A percentile compares a stretch with the other conserved stretches of the same genome.
Evolutionary conservation across 2,888 invertebrate genomes (phyloP).

Genomic region (Euphydryas editha): DNA sequence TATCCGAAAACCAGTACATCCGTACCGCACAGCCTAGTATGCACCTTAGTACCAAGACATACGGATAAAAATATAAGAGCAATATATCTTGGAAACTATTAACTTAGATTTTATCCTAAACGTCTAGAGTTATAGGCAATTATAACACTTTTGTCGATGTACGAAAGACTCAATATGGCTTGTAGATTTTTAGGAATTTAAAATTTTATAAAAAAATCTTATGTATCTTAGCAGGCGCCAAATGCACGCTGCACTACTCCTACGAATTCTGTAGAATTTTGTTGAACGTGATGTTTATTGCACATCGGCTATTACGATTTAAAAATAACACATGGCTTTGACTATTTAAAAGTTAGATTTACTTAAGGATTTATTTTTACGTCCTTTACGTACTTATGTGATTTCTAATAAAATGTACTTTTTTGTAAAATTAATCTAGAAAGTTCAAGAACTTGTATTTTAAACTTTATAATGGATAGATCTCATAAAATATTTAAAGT

Average conservation of each 20-base stretch:
- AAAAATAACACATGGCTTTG: constrained; percentile 26
- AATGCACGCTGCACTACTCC: constrained; percentile 73
- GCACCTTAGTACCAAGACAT: constrained; percentile 45
- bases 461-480: no score
- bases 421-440: not conserved
- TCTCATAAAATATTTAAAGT: not conserved
- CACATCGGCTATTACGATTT: constrained; percentile 35
- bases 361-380: not conserved
- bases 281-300: constrained; percentile 51
- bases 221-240: constrained; percentile 78
- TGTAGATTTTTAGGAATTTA: constrained; percentile 62
- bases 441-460: no score
- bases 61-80: constrained; percentile 39
- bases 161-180: constrained; percentile 49
- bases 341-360: constrained; percentile 7
- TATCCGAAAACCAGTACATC: constrained; percentile 70
- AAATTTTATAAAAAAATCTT: constrained; percentile 70
- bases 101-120: constrained; percentile 73
- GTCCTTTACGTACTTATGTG: not conserved
- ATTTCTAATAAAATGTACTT: not conserved
- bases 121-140: constrained; percentile 42
- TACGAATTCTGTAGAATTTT: constrained; percentile 63
- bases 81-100: constrained; percentile 58
- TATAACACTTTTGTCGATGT: constrained; percentile 45
- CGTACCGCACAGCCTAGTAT: constrained; percentile 45